Evolutionary conservation across 2,797 vertebrate genomes (phyloP).

Genomic region (Spea hammondii): DNA sequence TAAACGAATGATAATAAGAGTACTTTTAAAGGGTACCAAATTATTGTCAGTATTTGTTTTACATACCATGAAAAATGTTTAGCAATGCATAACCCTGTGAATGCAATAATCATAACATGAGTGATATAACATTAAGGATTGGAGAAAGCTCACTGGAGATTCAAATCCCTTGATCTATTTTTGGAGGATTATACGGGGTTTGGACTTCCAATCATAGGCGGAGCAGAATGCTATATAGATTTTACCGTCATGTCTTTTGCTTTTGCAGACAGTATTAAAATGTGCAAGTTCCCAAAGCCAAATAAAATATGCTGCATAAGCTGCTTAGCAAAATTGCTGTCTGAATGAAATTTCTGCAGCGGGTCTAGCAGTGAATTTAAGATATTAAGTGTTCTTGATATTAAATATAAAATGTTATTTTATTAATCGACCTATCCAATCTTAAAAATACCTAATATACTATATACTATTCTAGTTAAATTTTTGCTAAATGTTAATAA

Average conservation of each 20-base stretch:
- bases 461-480: too few species aligned
- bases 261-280: conserved; percentile 1
- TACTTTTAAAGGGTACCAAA: too few species aligned
- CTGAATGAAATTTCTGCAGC: background rate
- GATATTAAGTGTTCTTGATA: too few species aligned
- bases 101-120: background rate
- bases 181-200: background rate
- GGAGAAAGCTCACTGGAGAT: background rate
- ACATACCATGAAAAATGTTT: too few species aligned
- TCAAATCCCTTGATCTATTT: background rate
- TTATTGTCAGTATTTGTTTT: too few species aligned
- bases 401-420: too few species aligned
- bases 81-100: too few species aligned
- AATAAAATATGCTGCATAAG: background rate
- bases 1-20: too few species aligned
- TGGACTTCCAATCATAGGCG: background rate
- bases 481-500: too few species aligned
- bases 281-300: background rate
- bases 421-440: too few species aligned
- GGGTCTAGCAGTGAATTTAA: too few species aligned
- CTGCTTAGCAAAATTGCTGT: background rate
- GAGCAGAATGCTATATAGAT: conserved; percentile 5
- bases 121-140: background rate
- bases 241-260: background rate
- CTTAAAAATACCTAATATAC: too few species aligned